Percentiles rank a stretch among this genome's conserved stretches.
phyloP scores from a whole-genome alignment of 2,888 invertebrate genomes.

The Drosophila barbarae region DNA sequence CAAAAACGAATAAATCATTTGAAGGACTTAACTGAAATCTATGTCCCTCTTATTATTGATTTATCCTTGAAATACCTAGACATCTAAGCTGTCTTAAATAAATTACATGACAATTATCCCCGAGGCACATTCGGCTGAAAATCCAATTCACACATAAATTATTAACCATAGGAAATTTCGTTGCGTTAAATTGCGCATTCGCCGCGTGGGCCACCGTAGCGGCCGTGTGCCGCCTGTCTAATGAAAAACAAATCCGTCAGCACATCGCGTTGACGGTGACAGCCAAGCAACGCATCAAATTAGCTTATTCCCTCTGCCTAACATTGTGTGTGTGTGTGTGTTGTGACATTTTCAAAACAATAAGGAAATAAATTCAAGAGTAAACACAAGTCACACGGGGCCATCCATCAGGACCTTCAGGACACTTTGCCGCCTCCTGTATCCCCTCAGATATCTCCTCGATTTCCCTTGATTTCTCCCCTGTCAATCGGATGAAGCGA shows the following conservation, averaged over 20 bases:
- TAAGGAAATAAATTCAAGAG: conserved; percentile 31
- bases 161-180: conserved; percentile 22
- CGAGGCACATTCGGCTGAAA: conserved; percentile 15
- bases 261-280: conserved; percentile 41
- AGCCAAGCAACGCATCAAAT: conserved; percentile 44
- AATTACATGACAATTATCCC: conserved; percentile 32
- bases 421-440: conserved; percentile 53
- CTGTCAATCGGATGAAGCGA: conserved; percentile 21
- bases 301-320: conserved; percentile 30
- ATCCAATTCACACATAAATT: conserved; percentile 33
- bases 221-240: conserved; percentile 28
- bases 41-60: conserved; percentile 20
- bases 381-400: conserved; percentile 42
- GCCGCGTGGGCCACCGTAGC: conserved; percentile 28
- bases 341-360: conserved; percentile 41
- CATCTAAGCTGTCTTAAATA: conserved; percentile 16
- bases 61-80: conserved; percentile 4
- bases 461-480: not conserved
- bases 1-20: not conserved
- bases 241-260: conserved; percentile 61
- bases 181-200: conserved; percentile 46
- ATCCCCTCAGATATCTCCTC: conserved; percentile 21
- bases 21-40: not conserved
- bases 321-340: not conserved
- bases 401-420: conserved; percentile 56